Base-by-base conservation (phyloP, 1,140 invertebrate species). In the Gonioctena quinquepunctata region DNA sequence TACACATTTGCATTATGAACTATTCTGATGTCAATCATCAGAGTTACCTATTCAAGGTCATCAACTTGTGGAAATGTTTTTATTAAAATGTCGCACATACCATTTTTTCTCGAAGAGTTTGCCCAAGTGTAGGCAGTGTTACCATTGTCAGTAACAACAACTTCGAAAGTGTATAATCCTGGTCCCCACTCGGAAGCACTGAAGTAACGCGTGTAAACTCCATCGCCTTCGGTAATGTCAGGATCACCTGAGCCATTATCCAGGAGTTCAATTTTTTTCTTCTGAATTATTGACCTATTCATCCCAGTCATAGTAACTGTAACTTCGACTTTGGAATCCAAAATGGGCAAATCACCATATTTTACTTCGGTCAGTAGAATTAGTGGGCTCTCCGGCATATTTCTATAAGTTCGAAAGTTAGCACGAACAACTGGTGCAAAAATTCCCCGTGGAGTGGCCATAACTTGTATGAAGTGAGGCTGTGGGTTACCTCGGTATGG, bases 241-340 rank as follows among this genome's bases (percentile, higher is more conserved):
- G 89, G 88, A 82, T 90, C 90, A 75, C 88, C 88, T 78, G 84
- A 86, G 18, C 89, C 89, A 68, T 86, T 87, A 79, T 90, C 89
- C 26, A 88, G 79, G 2, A 90, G 80, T 67, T 86, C 84, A 19
- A 87, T 83, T 23, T 79, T 83, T 19, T 84, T 81, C 21, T 80
- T 81, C 66, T 86, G 82, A 6, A 81, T 77, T 19, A 70, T 77
- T 1, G 83, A 82, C 4, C 82, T 81, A 67, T 86, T 85, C 1
- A 76, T 70, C 26, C 81, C 83, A 8, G 76, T 74, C 71, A 82
- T 80, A 4, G 79, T 82, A 11, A 86, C 83, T 13, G 79, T 82
- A 1, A 86, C 86, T 77, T 86, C 84, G 21, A 88, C 87, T 72
- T 84, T 84, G 2, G 87, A 87, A 13, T 82, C 82, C 27, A 87